Base-by-base conservation (phyloP, 2,113 vertebrate genomes). In the Theristicus caerulescens region DNA sequence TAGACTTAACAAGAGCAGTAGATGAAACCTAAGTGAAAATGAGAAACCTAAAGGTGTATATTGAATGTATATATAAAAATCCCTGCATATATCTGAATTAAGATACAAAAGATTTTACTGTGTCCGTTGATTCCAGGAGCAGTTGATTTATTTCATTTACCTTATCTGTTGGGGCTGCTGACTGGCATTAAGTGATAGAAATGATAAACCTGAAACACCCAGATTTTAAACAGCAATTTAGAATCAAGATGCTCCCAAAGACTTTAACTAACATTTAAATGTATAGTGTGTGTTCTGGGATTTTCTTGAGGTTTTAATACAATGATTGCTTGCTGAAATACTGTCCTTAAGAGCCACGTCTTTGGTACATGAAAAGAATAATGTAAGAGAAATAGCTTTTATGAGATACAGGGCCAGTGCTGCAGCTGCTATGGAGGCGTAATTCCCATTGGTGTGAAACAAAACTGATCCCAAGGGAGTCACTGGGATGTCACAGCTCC, bases 1-100 rank as follows among this genome's bases (percentile, higher is more conserved):
- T 98, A 17, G 98, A 99, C 88, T 98, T 99, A 91, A 99, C 99
- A 55, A 98, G 98, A 98, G 85, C 98, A 29, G 76, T 98, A 36
- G 97, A 99, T 95, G 98, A 99, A 97, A 98, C 97, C 34, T 98
- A 95, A 95, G 54, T 25, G 24, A 67, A 67, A 59, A 66, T 42
- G 40, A 86, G 16, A 71, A 86, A 80, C 36, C 31, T 44, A 47
- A 65, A 71, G 40, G 80, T n/a, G 8, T 19, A 11, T 67, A 52
- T 47, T 74, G 73, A 70, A 65, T 69, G 49, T 47, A 57, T 40
- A 3, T 24, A 31, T 29, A 77, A 77, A 88, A 88, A 70, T 76
- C 13, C 47, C 19, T 76, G 34, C 16, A 14, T 81, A 27, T 34
- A 65, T 57, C 38, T 61, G 51, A 71, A 72, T 58, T 82, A 59